Percentiles rank a stretch among this genome's conserved stretches.
These are phyloP conservation scores for Eulacestoma nigropectus DNA, from an alignment of 2,113 vertebrate genomes.

Conservation along the genomic window DNA sequence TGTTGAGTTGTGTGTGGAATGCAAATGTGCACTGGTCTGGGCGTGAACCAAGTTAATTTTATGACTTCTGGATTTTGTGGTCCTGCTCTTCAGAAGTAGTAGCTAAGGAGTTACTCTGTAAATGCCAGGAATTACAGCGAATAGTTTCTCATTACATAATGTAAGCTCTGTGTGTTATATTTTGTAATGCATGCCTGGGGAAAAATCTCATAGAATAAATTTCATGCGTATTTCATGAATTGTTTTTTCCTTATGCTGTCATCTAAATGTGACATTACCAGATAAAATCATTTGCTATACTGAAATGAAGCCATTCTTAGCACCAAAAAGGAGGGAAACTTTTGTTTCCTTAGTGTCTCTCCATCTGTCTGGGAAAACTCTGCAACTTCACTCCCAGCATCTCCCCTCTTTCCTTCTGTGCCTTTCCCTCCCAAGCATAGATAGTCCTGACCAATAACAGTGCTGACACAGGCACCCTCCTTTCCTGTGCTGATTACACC, in stretches of 20 bases:
- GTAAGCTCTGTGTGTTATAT: background rate
- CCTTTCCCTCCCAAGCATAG: background rate
- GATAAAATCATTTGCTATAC: background rate
- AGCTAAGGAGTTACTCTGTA: background rate
- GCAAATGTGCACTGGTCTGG: background rate
- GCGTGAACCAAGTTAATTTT: background rate
- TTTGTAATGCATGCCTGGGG: conserved; percentile 10
- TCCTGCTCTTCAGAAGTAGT: background rate
- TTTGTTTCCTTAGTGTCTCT: background rate
- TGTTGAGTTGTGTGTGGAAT: background rate
- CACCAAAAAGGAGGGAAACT: background rate
- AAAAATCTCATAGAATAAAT: conserved; percentile 32
- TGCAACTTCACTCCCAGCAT: conserved; percentile 9
- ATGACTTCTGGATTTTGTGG: conserved; percentile 7
- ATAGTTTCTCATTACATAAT: conserved; percentile 10
- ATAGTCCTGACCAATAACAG: background rate
- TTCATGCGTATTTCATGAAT: background rate
- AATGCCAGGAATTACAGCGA: conserved; percentile 15
- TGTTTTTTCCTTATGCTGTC: background rate
- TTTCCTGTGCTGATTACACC: conserved; percentile 35
- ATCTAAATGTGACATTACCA: background rate
- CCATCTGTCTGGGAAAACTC: conserved; percentile 17
- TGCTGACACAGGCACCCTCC: background rate
- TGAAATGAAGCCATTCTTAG: background rate
- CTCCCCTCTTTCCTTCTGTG: background rate